A percentile compares a stretch with the other conserved stretches of the same genome.
Evolutionary conservation across 1,140 invertebrate species (phyloP).

Genomic region (Halictus rubicundus): DNA sequence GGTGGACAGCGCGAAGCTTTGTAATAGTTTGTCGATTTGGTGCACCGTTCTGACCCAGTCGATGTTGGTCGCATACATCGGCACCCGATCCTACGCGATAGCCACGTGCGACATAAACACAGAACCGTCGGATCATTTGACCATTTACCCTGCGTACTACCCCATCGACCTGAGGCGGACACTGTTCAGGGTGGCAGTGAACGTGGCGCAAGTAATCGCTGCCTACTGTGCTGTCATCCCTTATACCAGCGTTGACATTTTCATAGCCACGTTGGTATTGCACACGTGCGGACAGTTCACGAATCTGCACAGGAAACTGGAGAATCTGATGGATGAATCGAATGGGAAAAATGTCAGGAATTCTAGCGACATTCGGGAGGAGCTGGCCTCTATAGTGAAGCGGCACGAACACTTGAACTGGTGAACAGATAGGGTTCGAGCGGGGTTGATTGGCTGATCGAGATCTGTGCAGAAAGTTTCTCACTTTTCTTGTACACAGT

Average conservation of each 20-base stretch:
- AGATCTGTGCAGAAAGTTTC: no score
- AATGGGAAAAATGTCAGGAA: neutral
- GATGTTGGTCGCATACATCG: constrained; percentile 29
- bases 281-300: constrained; percentile 58
- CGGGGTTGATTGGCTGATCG: no score
- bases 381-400: constrained; percentile 45
- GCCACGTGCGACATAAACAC: constrained; percentile 2
- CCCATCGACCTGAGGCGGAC: constrained; percentile 38
- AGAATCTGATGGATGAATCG: constrained; percentile 22
- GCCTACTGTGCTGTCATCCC: constrained; percentile 38
- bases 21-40: constrained; percentile 26
- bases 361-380: constrained; percentile 6
- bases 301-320: constrained; percentile 35
- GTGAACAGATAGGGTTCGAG: constrained; percentile 19
- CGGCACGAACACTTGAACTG: constrained; percentile 62
- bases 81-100: neutral
- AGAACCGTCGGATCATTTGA: neutral
- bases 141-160: constrained; percentile 56
- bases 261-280: constrained; percentile 59
- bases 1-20: constrained; percentile 21
- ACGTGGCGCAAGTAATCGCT: constrained; percentile 47
- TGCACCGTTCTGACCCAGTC: constrained; percentile 15
- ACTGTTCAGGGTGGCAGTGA: constrained; percentile 37
- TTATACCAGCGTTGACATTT: constrained; percentile 56
- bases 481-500: no score